Base-by-base conservation (phyloP, 2,113 vertebrate genomes). In the Apeltes quadracus region DNA sequence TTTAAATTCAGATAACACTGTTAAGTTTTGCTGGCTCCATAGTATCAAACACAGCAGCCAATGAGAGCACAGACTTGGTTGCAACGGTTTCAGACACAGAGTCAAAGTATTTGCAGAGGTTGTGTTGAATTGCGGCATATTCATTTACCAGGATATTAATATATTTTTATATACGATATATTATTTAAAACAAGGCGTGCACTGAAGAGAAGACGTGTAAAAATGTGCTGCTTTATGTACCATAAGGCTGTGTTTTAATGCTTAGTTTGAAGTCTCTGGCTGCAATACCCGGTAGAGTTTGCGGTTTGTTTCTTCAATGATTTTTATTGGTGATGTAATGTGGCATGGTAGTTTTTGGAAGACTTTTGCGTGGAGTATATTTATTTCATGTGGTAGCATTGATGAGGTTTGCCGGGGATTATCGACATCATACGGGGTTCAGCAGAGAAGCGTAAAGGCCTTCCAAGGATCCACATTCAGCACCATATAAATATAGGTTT, bases 1-100 rank as follows among this genome's bases (percentile, higher is more conserved):
- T 85, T 78, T 57, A 41, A 53, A 76, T 77, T 80, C 83, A 85
- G 69, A 88, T 88, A 82, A 76, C 57, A 44, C 29, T n/a, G 56
- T 43, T 7, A 75, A 53, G 44, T 64, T 70, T 85, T 62, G 69
- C 62, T 32, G 57, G 64, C 53, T 54, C 18, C n/a, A 34, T 43
- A 23, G 43, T 58, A 70, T 82, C 79, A 76, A 79, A 54, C 38
- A 51, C 36, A 12, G 4, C 2, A 75, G 64, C 46, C 58, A 46
- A n/a, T 16, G 22, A 70, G 34, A 74, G 50, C 65, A 56, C 25
- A 72, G 51, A 29, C 36, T 43, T 7, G 10, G 43, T 58, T 46
- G 27, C 36, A 76, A 56, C 66, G 61, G 53, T 57, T n/a, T n/a
- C 5, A 5, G 29, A 32, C 29, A 32, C 29, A 44, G 15, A 23